A percentile compares a stretch with the other conserved stretches of the same genome.
Conservation (phyloP, 1,140 invertebrate species). For the Scaptomyza pallida region DNA sequence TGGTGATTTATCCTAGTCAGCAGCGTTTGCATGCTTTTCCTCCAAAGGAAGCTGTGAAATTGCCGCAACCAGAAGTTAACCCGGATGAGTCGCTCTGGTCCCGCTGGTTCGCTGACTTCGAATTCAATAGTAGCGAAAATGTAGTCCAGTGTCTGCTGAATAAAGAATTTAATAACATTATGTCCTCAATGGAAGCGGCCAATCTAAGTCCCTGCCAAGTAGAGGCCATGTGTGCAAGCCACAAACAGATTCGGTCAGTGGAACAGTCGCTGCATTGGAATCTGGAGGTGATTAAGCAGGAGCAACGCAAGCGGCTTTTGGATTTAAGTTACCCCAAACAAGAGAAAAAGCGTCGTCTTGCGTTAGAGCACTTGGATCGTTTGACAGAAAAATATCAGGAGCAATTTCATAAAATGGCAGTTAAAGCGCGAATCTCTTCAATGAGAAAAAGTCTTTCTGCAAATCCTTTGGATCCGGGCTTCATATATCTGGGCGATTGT, state of each 20-base stretch:
- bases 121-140: neutral
- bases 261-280: slow-evolving; percentile 42
- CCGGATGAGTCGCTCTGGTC: neutral
- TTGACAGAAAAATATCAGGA: slow-evolving; percentile 32
- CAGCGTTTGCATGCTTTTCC: neutral
- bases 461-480: slow-evolving; percentile 2
- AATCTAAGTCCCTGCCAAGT: slow-evolving; percentile 12
- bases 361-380: slow-evolving; percentile 45
- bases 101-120: slow-evolving; percentile 52
- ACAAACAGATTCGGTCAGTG: slow-evolving; percentile 43
- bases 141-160: slow-evolving; percentile 31
- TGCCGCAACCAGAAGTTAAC: neutral
- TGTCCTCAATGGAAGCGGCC: slow-evolving; percentile 22
- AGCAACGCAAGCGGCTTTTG: slow-evolving; percentile 8
- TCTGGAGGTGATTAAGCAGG: slow-evolving; percentile 30
- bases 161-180: slow-evolving; percentile 38
- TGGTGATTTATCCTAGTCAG: neutral
- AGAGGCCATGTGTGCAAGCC: slow-evolving; percentile 34
- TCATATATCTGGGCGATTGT: neutral
- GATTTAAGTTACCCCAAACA: neutral
- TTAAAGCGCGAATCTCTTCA: slow-evolving; percentile 28
- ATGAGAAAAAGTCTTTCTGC: slow-evolving; percentile 36
- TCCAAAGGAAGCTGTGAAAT: slow-evolving; percentile 9
- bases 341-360: neutral
- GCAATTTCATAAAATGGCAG: slow-evolving; percentile 49